Conservation (phyloP, 2,888 invertebrate species). For the Palloptera scutellata region DNA sequence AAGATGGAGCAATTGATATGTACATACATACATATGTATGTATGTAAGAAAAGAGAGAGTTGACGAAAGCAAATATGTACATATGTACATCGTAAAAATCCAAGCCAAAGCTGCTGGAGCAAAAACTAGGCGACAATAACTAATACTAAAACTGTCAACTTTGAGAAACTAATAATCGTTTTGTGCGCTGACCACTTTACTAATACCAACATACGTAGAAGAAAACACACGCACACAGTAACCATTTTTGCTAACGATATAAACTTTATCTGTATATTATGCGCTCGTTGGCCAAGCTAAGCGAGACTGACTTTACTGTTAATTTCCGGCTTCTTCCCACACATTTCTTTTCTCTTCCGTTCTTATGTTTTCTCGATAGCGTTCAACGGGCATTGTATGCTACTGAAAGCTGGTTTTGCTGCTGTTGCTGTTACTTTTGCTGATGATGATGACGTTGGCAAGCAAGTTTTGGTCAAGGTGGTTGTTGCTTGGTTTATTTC, state of each 20-base stretch:
- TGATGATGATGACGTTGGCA: not conserved
- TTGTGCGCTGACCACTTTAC: not conserved
- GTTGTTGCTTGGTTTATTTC: too few relatives aligned
- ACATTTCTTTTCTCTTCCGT: too few relatives aligned
- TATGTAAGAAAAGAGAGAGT: not conserved
- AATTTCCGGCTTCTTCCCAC: slow-evolving; percentile 44
- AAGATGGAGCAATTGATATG: too few relatives aligned
- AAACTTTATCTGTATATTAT: too few relatives aligned
- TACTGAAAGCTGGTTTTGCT: not conserved
- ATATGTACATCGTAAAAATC: too few relatives aligned
- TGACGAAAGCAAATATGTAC: not conserved
- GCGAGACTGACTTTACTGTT: slow-evolving; percentile 43
- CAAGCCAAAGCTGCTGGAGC: too few relatives aligned
- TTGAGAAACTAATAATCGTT: not conserved
- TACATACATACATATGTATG: not conserved
- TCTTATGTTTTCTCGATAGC: too few relatives aligned
- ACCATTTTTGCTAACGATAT: not conserved
- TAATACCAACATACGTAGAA: slow-evolving; percentile 23
- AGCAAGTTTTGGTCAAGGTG: too few relatives aligned
- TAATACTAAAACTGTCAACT: not conserved
- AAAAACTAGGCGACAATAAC: not conserved
- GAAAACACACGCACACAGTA: slow-evolving; percentile 8
- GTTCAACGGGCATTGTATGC: too few relatives aligned
- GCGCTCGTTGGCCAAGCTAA: slow-evolving; percentile 14
- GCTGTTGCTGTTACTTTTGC: slow-evolving; percentile 7